Base-by-base conservation (phyloP, 2,888 invertebrate genomes). In the Plagodis dolabraria region DNA sequence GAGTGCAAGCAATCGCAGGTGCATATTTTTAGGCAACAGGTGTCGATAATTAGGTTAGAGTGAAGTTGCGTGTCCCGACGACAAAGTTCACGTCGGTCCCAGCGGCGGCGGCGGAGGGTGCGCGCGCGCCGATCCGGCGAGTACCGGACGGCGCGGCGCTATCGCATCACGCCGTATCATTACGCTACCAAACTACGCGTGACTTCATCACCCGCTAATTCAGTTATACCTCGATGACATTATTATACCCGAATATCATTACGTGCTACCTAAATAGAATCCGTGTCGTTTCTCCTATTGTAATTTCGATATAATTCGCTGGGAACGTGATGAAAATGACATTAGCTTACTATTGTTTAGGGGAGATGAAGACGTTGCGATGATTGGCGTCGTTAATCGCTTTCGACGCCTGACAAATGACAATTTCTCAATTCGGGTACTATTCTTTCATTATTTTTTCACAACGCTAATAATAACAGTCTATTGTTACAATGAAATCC, bases 151-250 rank as follows among this genome's bases (percentile, higher is more conserved):
- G 57, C 33, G 43, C 33, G 43, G 34, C 60, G 46, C 51, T 58
- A 53, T 38, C 0, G 5, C 43, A 43, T 6, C 6, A 53, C 36
- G 62, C 69, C 70, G 67, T 64, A 57, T 74, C 72, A 79, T 83
- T 82, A 82, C 71, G 65, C 68, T 60, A 70, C 71, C 74, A 76
- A 85, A 82, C 84, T 74, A 83, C 77, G 82, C 87, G 84, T 85
- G 84, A 85, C 84, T 77, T 69, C 75, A 79, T 76, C 82, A 77
- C 67, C 68, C 66, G 74, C 75, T 80, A 79, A 83, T 81, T 82
- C 79, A 81, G 75, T 82, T 80, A 53, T 52, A 79, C 77, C 65
- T 72, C 75, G 80, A 81, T 79, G 82, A 84, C 83, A 82, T 83
- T 79, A 85, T 84, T 82, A 82, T 64, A 76, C 74, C 73, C 74